Evolutionary conservation across 2,888 invertebrate genomes (phyloP).

Genomic region (Tinea pellionella): DNA sequence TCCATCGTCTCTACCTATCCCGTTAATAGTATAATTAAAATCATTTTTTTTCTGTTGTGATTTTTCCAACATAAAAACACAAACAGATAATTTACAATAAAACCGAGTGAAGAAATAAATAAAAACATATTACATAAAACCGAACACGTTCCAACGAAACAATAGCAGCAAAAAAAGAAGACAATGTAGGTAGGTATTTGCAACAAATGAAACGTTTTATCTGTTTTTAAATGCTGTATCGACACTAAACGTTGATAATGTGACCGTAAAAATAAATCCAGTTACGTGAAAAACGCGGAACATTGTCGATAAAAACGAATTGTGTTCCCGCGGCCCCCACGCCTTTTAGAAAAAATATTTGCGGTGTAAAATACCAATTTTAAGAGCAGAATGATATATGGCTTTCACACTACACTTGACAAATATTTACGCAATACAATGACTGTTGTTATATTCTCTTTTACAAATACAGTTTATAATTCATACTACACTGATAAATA

Average conservation of each 20-base stretch:
- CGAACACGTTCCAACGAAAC: too few species aligned
- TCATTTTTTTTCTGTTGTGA: too few species aligned
- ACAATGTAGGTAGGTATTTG: background rate
- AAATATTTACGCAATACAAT: background rate
- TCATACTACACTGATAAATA: too few species aligned
- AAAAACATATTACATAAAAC: too few species aligned
- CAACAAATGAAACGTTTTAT: background rate
- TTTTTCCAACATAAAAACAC: too few species aligned
- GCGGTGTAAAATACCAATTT: background rate
- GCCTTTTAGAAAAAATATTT: background rate
- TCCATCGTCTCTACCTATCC: too few species aligned
- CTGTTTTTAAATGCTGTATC: background rate
- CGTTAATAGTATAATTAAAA: too few species aligned
- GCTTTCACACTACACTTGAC: background rate
- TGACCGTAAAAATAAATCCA: slow-evolving; percentile 10
- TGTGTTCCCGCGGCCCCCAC: background rate
- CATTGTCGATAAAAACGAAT: slow-evolving; percentile 3
- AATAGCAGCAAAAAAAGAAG: too few species aligned
- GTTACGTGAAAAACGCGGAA: slow-evolving; percentile 3
- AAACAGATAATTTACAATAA: too few species aligned
- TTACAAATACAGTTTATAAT: too few species aligned
- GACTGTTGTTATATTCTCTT: too few species aligned
- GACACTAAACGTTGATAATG: slow-evolving; percentile 7
- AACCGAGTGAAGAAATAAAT: too few species aligned
- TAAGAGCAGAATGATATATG: background rate